Base-by-base conservation (phyloP, 2,888 invertebrate species). In the Neoitamus cyanurus region DNA sequence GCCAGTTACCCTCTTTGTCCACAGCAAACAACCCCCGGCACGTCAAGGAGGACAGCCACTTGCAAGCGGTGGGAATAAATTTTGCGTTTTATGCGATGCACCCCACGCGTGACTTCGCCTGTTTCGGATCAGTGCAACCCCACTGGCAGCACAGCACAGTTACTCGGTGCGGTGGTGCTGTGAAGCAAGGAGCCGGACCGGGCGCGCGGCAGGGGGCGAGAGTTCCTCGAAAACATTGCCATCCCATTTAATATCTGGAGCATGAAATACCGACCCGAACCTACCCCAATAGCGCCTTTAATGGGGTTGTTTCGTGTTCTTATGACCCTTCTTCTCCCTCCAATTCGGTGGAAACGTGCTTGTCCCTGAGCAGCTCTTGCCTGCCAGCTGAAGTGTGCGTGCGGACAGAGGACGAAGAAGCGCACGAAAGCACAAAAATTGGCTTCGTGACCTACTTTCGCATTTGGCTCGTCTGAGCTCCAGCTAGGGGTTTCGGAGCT, bases 61-160 rank as follows among this genome's bases (percentile, higher is more conserved):
- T 78, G 48, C 48, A 15, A 78, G 46, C 48, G 13, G 9, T 78
- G 78, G 78, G 78, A 58, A 78, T 78, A 78, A 31, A 78, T 78
- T 78, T 48, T 78, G 77, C 78, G 84, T 85, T 83, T 85, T 78
- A 77, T 83, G 68, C 78, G 72, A 83, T 85, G 84, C 80, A 46
- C 70, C 37, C 80, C 58, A 28, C 58, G 34, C 78, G 82, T 36
- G 37, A 5, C 48, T n/a, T 48, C 30, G 37, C n/a, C 75, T 69
- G 69, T 30, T 28, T 46, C 31, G 34, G 80, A 46, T 69, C 80
- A 37, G 34, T 80, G 15, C 80, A 73, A 37, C 11, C 73, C 73
- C 46, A 42, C 58, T 20, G 58, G 58, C 25, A 25, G 13, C 1
- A n/a, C 42, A 58, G 20, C 58, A 15, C 46, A 0, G 48, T 13